Evolutionary conservation across 2,113 vertebrate genomes (phyloP).

Genomic region (Xyliphius kryptos): DNA sequence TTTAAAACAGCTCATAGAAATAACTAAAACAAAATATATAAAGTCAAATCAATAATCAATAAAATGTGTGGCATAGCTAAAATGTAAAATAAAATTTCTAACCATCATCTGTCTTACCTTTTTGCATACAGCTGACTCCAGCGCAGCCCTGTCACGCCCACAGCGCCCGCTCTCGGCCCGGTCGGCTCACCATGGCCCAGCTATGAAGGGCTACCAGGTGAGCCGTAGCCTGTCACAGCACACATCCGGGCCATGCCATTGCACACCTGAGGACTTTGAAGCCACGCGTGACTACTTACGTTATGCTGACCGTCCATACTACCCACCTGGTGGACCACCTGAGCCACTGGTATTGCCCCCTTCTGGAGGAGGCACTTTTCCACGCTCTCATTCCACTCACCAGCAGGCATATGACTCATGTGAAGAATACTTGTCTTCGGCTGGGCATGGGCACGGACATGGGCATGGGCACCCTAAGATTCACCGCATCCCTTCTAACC

Average conservation of each 20-base stretch:
- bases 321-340: slow-evolving; percentile 70
- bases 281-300: slow-evolving; percentile 67
- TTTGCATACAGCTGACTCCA: slow-evolving; percentile 56
- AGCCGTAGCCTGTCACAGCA: slow-evolving; percentile 87
- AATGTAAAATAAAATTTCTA: no score
- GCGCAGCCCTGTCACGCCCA: slow-evolving; percentile 70
- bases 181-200: slow-evolving; percentile 74
- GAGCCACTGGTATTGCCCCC: slow-evolving; percentile 74
- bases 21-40: no score
- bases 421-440: slow-evolving; percentile 84
- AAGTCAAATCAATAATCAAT: no score
- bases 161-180: slow-evolving; percentile 74
- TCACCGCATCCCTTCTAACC: slow-evolving; percentile 85
- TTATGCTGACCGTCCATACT: slow-evolving; percentile 71
- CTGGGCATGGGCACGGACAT: slow-evolving; percentile 46
- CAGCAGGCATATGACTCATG: slow-evolving; percentile 85
- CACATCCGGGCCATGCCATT: slow-evolving; percentile 78
- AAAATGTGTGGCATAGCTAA: no score
- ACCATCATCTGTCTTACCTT: no score
- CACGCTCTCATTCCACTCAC: slow-evolving; percentile 86
- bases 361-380: slow-evolving; percentile 79
- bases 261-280: slow-evolving; percentile 77
- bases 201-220: slow-evolving; percentile 95
- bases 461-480: slow-evolving; percentile 67
- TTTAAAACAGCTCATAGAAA: no score